These are phyloP conservation scores for Sorex maritimensis DNA, from an alignment of 2,797 vertebrate species.

Conservation along the genomic window DNA sequence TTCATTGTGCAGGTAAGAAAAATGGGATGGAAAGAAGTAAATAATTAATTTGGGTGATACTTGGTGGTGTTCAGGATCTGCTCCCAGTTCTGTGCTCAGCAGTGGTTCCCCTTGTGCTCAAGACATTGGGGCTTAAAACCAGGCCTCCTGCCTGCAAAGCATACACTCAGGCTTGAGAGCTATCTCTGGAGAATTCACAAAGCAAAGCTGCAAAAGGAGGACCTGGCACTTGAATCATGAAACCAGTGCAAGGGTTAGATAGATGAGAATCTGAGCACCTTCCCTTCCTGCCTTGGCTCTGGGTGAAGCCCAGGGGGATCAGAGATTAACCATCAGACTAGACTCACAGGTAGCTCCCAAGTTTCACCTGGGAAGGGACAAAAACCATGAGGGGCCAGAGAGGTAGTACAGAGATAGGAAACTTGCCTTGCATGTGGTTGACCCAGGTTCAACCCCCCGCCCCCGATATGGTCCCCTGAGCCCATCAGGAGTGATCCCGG, in stretches of 20 bases:
- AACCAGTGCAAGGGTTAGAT: background rate
- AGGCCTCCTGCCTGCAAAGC: too few relatives aligned
- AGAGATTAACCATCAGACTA: background rate
- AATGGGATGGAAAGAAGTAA: background rate
- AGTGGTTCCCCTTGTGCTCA: too few relatives aligned
- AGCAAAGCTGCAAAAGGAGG: background rate
- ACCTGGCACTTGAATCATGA: background rate
- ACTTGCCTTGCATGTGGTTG: too few relatives aligned
- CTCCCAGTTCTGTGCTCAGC: too few relatives aligned
- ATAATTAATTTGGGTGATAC: too few relatives aligned
- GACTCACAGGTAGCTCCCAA: background rate
- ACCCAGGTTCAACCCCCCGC: too few relatives aligned
- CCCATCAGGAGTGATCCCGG: too few relatives aligned
- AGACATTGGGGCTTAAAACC: too few relatives aligned
- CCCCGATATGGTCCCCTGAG: too few relatives aligned
- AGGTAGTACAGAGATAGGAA: too few relatives aligned
- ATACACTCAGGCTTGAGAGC: background rate
- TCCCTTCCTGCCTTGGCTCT: background rate
- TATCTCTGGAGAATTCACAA: background rate
- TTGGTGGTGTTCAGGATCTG: too few relatives aligned
- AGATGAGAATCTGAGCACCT: background rate
- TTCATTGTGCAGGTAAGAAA: slow-evolving; percentile 46
- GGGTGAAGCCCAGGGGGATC: background rate
- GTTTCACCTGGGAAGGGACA: background rate
- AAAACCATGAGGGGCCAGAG: background rate